phyloP scores from a whole-genome alignment of 2,797 vertebrate species.

The Anguilla pacifica region DNA sequence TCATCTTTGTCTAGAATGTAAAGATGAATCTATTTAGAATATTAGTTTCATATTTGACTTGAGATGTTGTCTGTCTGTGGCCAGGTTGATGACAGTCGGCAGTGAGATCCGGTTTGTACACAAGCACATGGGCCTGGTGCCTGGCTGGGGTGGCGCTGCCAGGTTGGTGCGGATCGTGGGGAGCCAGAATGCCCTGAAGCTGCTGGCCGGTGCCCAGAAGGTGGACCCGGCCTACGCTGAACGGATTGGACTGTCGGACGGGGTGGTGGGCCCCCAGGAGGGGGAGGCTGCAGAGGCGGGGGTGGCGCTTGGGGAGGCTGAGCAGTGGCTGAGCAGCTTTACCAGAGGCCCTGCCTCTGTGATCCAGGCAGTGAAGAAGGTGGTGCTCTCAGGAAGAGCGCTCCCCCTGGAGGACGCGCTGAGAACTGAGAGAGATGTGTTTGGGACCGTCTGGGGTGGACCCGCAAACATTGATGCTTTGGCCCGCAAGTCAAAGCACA shows the following conservation, averaged over 20 bases:
- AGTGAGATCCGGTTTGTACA: constrained; percentile 94
- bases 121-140: constrained; percentile 92
- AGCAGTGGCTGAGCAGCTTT: constrained; percentile 78
- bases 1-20: background rate
- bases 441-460: constrained; percentile 90
- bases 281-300: constrained; percentile 26
- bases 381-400: constrained; percentile 81
- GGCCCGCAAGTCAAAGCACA: constrained; percentile 79
- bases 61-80: constrained; percentile 26
- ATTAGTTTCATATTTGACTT: constrained; percentile 3
- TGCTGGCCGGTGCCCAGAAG: constrained; percentile 76
- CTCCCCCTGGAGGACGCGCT: constrained; percentile 81
- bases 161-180: constrained; percentile 81
- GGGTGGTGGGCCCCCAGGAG: constrained; percentile 59
- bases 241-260: constrained; percentile 77
- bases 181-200: constrained; percentile 76
- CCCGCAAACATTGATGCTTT: constrained; percentile 85
- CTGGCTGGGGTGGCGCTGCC: constrained; percentile 89
- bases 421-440: constrained; percentile 81
- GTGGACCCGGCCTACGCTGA: constrained; percentile 73
- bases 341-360: constrained; percentile 77
- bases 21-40: background rate
- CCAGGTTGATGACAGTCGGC: constrained; percentile 84
- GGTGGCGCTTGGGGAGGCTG: constrained; percentile 64
- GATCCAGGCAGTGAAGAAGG: constrained; percentile 82